Base-by-base conservation (phyloP, 2,797 vertebrate genomes). In the Melanotaenia nigrans region DNA sequence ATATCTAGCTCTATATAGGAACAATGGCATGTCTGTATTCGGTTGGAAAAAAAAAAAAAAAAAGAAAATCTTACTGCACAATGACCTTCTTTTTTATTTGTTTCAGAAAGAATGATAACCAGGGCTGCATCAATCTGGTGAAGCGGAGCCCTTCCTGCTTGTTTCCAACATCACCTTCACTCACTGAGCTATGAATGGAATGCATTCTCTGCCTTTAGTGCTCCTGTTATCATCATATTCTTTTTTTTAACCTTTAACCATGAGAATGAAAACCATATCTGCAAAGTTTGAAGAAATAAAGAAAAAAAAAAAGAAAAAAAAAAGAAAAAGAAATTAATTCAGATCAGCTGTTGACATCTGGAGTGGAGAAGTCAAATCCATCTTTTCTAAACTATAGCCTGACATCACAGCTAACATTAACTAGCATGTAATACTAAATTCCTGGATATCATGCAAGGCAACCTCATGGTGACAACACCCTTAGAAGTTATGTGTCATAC, bases 1-100 rank as follows among this genome's bases (percentile, higher is more conserved):
- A 75, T 49, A 40, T 83, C 65, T 79, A 81, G 2, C 1, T 10
- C 20, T 42, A 22, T 55, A 51, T 3, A 70, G 65, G 63, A 67
- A 40, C 28, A 24, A 51, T 47, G 69, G 3, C 25, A 22, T 5
- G 58, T 28, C 33, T 61, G 51, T 22, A 35, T 28, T 62, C 61
- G 72, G 40, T 2, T 71, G 36, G 69, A 70, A 65, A 36, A 24
- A 47, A 38, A 38, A 59, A 58, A 38, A 61, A 36, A 42, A 38
- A 56, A 38, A 1, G 56, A 40, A 67, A 65, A 24, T 12, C n/a
- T 56, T 6, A 66, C 24, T 61, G 7, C 45, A 32, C 42, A 61
- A 36, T n/a, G 40, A 24, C 2, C 40, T 24, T 0, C 10, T 38
- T 22, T 12, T 58, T 47, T 10, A 25, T 45, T 53, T 47, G 47